Evolutionary conservation across 2,113 vertebrate genomes (phyloP).

Genomic region (Clinocottus analis): DNA sequence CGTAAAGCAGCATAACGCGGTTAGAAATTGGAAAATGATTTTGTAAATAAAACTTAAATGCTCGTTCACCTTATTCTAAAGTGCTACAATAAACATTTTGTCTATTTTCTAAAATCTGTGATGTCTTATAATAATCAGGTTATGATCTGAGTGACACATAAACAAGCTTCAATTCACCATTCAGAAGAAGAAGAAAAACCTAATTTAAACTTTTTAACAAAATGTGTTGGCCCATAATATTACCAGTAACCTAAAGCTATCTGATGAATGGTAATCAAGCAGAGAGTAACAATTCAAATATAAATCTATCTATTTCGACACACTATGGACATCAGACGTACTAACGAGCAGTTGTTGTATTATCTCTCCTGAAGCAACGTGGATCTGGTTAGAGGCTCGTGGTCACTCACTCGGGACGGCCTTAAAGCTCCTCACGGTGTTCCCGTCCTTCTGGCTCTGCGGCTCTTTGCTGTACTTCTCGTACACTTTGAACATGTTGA

Average conservation of each 20-base stretch:
- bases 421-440: slow-evolving; percentile 93
- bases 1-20: background rate
- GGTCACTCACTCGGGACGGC: slow-evolving; percentile 86
- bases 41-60: background rate
- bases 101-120: background rate
- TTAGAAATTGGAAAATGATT: background rate
- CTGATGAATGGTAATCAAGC: background rate
- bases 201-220: background rate
- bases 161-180: no score
- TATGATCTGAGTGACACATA: background rate
- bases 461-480: slow-evolving; percentile 88
- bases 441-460: slow-evolving; percentile 83
- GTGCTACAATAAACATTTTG: background rate
- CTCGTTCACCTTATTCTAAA: background rate
- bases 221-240: background rate
- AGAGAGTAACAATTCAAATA: background rate
- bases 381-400: background rate
- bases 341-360: background rate
- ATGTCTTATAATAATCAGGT: no score
- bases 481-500: slow-evolving; percentile 91
- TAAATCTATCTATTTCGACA: background rate
- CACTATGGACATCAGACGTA: no score
- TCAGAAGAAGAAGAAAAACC: background rate
- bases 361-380: background rate
- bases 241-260: background rate